Percentiles rank a stretch among this genome's conserved stretches.
Evolutionary conservation across 2,888 invertebrate genomes (phyloP).

Genomic region (Brenthis daphne): DNA sequence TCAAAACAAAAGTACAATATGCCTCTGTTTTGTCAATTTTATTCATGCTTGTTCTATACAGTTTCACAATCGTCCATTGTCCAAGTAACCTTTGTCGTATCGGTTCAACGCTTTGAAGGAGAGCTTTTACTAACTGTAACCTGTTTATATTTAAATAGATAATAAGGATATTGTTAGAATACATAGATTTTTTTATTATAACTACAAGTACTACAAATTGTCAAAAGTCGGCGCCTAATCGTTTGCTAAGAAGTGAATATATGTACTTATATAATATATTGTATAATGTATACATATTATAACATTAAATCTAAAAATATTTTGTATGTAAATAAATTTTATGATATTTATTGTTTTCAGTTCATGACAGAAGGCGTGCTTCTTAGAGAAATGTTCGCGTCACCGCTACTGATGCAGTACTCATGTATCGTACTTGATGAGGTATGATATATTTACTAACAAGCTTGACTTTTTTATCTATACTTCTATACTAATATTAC

Average conservation of each 20-base stretch:
- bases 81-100: conserved; percentile 7
- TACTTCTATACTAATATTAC: too few relatives aligned
- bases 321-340: too few relatives aligned
- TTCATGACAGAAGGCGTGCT: conserved; percentile 98
- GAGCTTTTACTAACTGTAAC: not conserved
- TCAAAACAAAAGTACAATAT: not conserved
- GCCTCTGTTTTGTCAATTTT: not conserved
- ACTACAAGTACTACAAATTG: too few relatives aligned
- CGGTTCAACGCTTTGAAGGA: not conserved
- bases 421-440: conserved; percentile 95
- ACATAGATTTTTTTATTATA: too few relatives aligned
- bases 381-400: conserved; percentile 96
- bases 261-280: too few relatives aligned
- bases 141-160: too few relatives aligned
- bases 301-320: too few relatives aligned
- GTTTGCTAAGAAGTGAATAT: too few relatives aligned
- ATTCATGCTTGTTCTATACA: not conserved
- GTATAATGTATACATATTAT: too few relatives aligned
- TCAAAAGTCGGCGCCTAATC: too few relatives aligned
- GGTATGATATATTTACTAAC: conserved; percentile 60
- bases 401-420: conserved; percentile 95
- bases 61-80: conserved; percentile 4
- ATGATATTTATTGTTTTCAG: conserved; percentile 69
- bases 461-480: too few relatives aligned
- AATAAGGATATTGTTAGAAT: too few relatives aligned